A percentile compares a stretch with the other conserved stretches of the same genome.
Evolutionary conservation across 2,888 invertebrate genomes (phyloP).

Genomic region (Urechis unicinctus): DNA sequence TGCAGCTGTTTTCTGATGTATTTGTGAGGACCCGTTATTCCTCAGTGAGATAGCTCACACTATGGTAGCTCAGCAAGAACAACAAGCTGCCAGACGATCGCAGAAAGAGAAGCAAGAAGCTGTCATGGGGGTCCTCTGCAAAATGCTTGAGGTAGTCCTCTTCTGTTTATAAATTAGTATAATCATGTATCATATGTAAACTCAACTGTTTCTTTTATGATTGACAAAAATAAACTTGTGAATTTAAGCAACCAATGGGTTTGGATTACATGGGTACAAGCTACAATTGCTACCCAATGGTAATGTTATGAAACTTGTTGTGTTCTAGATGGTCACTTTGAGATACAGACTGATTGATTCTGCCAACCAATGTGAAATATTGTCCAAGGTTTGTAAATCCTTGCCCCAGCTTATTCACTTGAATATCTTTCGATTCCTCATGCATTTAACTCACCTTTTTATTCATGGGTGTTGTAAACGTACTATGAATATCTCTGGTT

Average conservation of each 20-base stretch:
- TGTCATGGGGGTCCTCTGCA: not conserved
- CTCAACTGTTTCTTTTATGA: too few relatives aligned
- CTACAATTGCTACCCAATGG: too few relatives aligned
- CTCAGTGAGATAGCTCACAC: slow-evolving; percentile 36
- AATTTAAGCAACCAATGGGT: too few relatives aligned
- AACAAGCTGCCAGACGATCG: slow-evolving; percentile 23
- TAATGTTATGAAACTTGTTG: too few relatives aligned
- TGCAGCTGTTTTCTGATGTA: slow-evolving; percentile 41
- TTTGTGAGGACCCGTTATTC: slow-evolving; percentile 44
- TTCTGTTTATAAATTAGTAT: too few relatives aligned
- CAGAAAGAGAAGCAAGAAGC: slow-evolving; percentile 34
- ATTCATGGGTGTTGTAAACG: not conserved
- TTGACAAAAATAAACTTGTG: too few relatives aligned
- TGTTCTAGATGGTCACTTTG: slow-evolving; percentile 7
- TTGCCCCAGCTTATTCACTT: not conserved
- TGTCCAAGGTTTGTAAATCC: slow-evolving; percentile 36
- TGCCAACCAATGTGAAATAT: slow-evolving; percentile 43
- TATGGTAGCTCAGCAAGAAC: slow-evolving; percentile 29
- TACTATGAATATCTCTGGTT: not conserved
- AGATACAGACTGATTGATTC: slow-evolving; percentile 42
- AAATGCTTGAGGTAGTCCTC: not conserved
- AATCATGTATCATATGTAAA: too few relatives aligned
- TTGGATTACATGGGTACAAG: too few relatives aligned
- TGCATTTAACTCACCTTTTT: too few relatives aligned
- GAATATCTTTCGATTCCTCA: not conserved